Evolutionary conservation across 2,113 vertebrate genomes (phyloP), one percentile per base, ranked within the genome.

Genomic region (Piprites chloris): DNA sequence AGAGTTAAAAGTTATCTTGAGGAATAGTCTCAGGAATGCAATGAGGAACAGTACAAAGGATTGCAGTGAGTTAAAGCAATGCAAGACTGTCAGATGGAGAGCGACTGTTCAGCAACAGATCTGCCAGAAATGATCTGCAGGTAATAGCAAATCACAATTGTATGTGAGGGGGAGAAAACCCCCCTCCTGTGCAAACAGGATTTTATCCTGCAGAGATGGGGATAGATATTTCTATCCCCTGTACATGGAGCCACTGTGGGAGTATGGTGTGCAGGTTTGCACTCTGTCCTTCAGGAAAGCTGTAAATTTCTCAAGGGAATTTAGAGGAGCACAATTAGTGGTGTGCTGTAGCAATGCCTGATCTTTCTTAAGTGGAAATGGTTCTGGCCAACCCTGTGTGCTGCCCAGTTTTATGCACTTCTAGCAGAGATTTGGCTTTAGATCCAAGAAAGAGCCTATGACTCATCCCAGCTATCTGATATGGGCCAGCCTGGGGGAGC

Each of bases 111-210:
- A 68, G 89, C 62, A 67, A 20, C 42, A 75, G n/a, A 62, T 76
- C 67, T 63, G 62, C 32, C 58, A 88, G 89, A 72, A 78, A 20
- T 6, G 4, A n/a, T 32, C 83, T 56, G n/a, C 26, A 79, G 92
- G 47, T 63, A 65, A 50, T 1, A 5, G 55, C 39, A 76, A 53
- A 76, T 39, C 42, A 24, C 37, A 85, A 3, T 11, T 35, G 27
- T 28, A 2, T 7, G 17, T 9, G 14, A 3, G n/a, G 27, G 13
- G 18, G 16, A n/a, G 3, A 7, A 6, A 18, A 11, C 12, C 9
- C 7, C 30, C 6, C 23, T 69, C 39, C 67, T 59, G 18, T n/a
- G 32, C 0, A 2, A 71, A 21, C 35, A 65, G 22, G n/a, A 53
- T 41, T 68, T 73, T 77, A 55, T 61, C 49, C 59, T 87, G 59